These are phyloP conservation scores for Pelodytes ibericus DNA, from an alignment of 2,797 vertebrate genomes.

Conservation along the genomic window DNA sequence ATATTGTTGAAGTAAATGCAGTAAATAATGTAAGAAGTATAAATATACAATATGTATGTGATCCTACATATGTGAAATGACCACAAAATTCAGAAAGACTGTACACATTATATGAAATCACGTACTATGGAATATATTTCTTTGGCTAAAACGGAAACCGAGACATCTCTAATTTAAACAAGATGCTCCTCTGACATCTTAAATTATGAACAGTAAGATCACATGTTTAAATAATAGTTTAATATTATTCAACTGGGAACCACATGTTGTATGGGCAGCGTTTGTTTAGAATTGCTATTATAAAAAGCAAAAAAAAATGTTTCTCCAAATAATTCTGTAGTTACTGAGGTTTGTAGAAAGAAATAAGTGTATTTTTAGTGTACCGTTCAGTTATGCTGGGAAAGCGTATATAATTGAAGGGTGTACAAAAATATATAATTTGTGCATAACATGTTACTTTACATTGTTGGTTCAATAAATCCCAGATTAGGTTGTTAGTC, in stretches of 20 bases:
- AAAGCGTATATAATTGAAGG: too few relatives aligned
- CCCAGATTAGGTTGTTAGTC: too few relatives aligned
- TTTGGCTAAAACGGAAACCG: slow-evolving; percentile 36
- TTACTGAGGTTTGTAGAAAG: not conserved
- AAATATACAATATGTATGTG: slow-evolving; percentile 22
- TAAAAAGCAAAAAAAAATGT: slow-evolving; percentile 10
- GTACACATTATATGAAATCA: slow-evolving; percentile 31
- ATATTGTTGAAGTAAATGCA: not conserved
- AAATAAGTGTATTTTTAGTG: slow-evolving; percentile 18
- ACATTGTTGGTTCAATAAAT: too few relatives aligned
- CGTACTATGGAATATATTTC: slow-evolving; percentile 37
- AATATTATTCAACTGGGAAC: slow-evolving; percentile 53
- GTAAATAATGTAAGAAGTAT: slow-evolving; percentile 33
- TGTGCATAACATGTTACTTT: too few relatives aligned
- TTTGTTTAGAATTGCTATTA: slow-evolving; percentile 23
- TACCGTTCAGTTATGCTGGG: too few relatives aligned
- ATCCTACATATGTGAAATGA: too few relatives aligned
- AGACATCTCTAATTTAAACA: slow-evolving; percentile 50
- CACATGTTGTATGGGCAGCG: slow-evolving; percentile 42
- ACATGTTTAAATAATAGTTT: slow-evolving; percentile 48
- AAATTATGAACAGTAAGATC: slow-evolving; percentile 53
- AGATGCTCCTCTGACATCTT: slow-evolving; percentile 49
- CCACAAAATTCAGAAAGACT: slow-evolving; percentile 35
- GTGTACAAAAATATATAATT: too few relatives aligned
- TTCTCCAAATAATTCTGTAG: slow-evolving; percentile 25